Percentiles rank a stretch among this genome's conserved stretches.
Conservation (phyloP, 2,797 vertebrate species). For the Capromys pilorides region DNA sequence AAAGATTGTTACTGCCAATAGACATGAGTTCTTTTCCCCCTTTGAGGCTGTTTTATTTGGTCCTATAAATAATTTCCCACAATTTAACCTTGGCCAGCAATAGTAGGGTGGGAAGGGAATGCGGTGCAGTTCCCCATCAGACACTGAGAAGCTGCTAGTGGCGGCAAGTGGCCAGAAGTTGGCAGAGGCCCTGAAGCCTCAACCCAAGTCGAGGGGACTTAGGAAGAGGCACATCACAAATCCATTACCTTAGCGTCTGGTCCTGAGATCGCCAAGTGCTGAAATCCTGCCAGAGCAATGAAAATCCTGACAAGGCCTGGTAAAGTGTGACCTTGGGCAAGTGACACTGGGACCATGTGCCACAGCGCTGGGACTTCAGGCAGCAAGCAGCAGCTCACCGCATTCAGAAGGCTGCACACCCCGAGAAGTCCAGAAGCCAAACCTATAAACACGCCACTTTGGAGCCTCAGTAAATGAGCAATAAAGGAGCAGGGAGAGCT, state of each 20-base stretch:
- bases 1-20: not conserved
- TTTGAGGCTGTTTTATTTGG: not conserved
- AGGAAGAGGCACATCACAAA: not conserved
- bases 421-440: not conserved
- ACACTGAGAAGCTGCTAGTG: not conserved
- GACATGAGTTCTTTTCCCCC: not conserved
- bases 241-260: not conserved
- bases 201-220: not conserved
- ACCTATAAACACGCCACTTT: not conserved
- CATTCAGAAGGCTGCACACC: not conserved
- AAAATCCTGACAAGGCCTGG: not conserved
- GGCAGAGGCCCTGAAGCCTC: rapidly evolving
- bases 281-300: not conserved
- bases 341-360: not conserved
- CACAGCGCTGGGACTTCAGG: not conserved
- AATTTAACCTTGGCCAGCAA: not conserved
- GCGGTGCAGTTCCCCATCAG: not conserved
- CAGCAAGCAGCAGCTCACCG: not conserved
- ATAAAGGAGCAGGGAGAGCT: not conserved
- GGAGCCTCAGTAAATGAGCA: not conserved
- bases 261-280: not conserved
- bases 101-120: not conserved
- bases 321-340: not conserved
- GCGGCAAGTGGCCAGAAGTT: not conserved
- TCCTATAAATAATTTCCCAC: not conserved